Percentiles rank a stretch among this genome's conserved stretches.
phyloP scores from a whole-genome alignment of 2,797 vertebrate genomes.

The Pampus argenteus region DNA sequence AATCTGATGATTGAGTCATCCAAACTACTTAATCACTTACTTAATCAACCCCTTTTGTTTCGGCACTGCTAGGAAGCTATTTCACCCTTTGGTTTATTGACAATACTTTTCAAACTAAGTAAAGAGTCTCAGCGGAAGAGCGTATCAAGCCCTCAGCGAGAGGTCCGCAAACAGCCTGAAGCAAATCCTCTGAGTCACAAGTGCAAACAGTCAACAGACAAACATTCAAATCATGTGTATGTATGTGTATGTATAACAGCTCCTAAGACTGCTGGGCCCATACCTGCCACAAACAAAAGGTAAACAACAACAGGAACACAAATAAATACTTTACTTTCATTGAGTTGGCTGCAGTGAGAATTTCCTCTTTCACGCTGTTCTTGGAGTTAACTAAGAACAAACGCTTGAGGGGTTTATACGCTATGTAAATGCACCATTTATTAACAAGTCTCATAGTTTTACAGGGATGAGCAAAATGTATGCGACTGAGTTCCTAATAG shows the following conservation, averaged over 20 bases:
- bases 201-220: conserved; percentile 23
- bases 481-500: background rate
- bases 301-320: conserved; percentile 18
- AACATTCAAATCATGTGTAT: conserved; percentile 5
- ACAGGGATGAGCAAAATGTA: background rate
- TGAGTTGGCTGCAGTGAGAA: background rate
- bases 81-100: background rate
- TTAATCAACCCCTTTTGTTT: background rate
- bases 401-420: background rate
- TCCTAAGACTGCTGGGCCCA: background rate
- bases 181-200: conserved; percentile 24
- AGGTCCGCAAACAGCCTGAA: conserved; percentile 13
- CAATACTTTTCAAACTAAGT: background rate
- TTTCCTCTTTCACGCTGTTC: background rate
- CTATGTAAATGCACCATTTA: background rate
- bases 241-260: background rate
- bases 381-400: background rate
- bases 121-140: background rate
- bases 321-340: background rate
- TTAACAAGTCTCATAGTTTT: background rate
- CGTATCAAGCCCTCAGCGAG: no score
- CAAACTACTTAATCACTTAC: background rate
- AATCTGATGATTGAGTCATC: no score
- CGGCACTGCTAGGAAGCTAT: background rate
- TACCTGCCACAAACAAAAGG: conserved; percentile 3